phyloP scores from a whole-genome alignment of 2,888 invertebrate genomes.

The Cistogaster globosa region DNA sequence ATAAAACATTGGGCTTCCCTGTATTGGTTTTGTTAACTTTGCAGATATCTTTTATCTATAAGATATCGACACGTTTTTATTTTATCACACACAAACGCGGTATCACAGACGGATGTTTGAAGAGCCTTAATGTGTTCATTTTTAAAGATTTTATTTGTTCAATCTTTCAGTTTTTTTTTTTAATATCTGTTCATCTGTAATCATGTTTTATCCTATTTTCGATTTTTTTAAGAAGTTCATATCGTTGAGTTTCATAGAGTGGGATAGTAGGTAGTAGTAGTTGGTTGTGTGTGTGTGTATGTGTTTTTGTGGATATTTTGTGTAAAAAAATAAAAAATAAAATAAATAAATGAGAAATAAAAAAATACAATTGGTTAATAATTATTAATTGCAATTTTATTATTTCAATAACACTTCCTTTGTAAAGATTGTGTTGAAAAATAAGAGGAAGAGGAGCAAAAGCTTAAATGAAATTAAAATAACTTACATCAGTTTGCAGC shows the following conservation, averaged over 20 bases:
- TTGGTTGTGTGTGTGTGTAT: constrained; percentile 22
- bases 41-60: constrained; percentile 21
- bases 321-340: constrained; percentile 29
- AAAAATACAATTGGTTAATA: constrained; percentile 51
- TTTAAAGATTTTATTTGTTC: constrained; percentile 5
- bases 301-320: constrained; percentile 10
- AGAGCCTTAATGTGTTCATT: constrained; percentile 41
- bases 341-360: constrained; percentile 48
- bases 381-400: constrained; percentile 18
- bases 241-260: constrained; percentile 47
- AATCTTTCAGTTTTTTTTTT: constrained; percentile 39
- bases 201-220: constrained; percentile 46
- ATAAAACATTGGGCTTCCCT: constrained; percentile 69
- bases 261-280: constrained; percentile 46
- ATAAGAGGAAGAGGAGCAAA: constrained; percentile 11
- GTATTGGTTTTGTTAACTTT: constrained; percentile 48
- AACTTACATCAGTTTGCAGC: constrained; percentile 87
- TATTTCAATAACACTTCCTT: neutral
- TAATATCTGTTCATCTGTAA: constrained; percentile 13
- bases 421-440: constrained; percentile 24
- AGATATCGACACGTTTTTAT: constrained; percentile 10
- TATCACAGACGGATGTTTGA: constrained; percentile 25
- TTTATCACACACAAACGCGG: constrained; percentile 32
- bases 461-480: constrained; percentile 49
- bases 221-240: constrained; percentile 12